Evolutionary conservation across 2,888 invertebrate genomes (phyloP).

Genomic region (Syrphus vitripennis): DNA sequence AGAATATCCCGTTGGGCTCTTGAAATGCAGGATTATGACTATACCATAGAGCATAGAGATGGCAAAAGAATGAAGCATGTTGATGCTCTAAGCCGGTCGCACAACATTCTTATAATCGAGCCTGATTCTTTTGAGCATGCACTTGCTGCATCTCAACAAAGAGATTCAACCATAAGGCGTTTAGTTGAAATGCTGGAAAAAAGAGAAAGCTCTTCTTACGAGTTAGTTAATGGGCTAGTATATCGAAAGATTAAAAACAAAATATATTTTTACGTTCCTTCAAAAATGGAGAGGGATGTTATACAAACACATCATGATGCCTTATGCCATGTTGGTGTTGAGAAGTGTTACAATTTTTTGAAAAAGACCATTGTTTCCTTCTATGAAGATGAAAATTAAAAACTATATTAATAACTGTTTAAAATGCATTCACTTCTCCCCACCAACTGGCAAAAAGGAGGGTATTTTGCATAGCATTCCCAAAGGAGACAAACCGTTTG

Average conservation of each 20-base stretch:
- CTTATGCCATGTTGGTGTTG: no score
- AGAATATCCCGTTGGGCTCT: conserved; percentile 71
- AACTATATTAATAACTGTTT: conserved; percentile 75
- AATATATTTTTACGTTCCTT: conserved; percentile 65
- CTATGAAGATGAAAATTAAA: conserved; percentile 47
- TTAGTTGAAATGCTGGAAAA: conserved; percentile 64
- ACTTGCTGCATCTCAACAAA: conserved; percentile 36
- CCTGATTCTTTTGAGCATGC: conserved; percentile 46
- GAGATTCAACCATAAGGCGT: conserved; percentile 62
- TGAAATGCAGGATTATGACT: conserved; percentile 75
- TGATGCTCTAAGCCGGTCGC: conserved; percentile 74
- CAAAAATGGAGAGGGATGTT: conserved; percentile 69
- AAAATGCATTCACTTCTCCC: conserved; percentile 76
- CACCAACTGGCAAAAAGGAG: conserved; percentile 73
- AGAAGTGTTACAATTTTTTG: conserved; percentile 72
- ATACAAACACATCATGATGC: conserved; percentile 73
- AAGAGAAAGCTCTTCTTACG: conserved; percentile 43
- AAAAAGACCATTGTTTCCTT: conserved; percentile 73
- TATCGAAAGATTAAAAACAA: no score
- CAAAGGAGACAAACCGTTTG: conserved; percentile 18
- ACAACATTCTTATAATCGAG: conserved; percentile 19
- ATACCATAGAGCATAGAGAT: conserved; percentile 70
- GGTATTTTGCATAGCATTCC: not conserved
- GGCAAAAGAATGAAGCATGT: conserved; percentile 74
- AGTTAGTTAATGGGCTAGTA: conserved; percentile 50